Evolutionary conservation across 1,140 invertebrate genomes (phyloP).

Genomic region (Drosophila novamexicana): DNA sequence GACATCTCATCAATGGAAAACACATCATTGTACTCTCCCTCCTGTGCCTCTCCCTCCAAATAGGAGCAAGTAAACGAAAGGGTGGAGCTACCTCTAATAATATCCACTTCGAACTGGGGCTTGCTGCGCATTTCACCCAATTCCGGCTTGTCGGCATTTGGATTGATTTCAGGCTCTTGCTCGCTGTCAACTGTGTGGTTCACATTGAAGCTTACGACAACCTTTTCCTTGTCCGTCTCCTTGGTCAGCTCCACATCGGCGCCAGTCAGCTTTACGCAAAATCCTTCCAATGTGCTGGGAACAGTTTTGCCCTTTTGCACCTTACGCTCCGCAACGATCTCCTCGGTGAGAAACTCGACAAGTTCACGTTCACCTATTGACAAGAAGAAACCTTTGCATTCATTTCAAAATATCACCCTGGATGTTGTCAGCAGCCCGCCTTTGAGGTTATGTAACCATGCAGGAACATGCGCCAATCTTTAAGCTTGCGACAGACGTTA

Average conservation of each 20-base stretch:
- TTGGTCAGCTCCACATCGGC: slow-evolving; percentile 92
- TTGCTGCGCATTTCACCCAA: slow-evolving; percentile 93
- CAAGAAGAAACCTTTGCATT: slow-evolving; percentile 2
- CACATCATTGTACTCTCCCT: slow-evolving; percentile 91
- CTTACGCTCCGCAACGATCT: slow-evolving; percentile 94
- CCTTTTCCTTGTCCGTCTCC: slow-evolving; percentile 89
- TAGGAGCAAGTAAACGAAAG: slow-evolving; percentile 93
- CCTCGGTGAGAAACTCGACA: slow-evolving; percentile 93
- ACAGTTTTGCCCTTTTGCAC: slow-evolving; percentile 90
- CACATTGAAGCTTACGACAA: slow-evolving; percentile 93
- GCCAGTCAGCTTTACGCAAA: slow-evolving; percentile 90
- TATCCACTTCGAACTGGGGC: slow-evolving; percentile 94
- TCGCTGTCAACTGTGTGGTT: slow-evolving; percentile 95
- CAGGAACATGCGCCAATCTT: background rate
- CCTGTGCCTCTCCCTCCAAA: slow-evolving; percentile 87
- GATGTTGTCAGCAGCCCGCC: slow-evolving; percentile 34
- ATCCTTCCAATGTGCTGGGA: slow-evolving; percentile 91
- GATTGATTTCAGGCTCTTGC: slow-evolving; percentile 87
- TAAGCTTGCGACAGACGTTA: background rate
- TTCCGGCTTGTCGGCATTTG: slow-evolving; percentile 88
- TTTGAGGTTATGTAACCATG: slow-evolving; percentile 77
- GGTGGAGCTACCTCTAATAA: slow-evolving; percentile 90
- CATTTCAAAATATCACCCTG: slow-evolving; percentile 13
- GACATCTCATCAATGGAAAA: slow-evolving; percentile 96
- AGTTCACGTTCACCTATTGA: slow-evolving; percentile 92